Conservation (phyloP, 2,888 invertebrate genomes). For the Polymixis lichenea region DNA sequence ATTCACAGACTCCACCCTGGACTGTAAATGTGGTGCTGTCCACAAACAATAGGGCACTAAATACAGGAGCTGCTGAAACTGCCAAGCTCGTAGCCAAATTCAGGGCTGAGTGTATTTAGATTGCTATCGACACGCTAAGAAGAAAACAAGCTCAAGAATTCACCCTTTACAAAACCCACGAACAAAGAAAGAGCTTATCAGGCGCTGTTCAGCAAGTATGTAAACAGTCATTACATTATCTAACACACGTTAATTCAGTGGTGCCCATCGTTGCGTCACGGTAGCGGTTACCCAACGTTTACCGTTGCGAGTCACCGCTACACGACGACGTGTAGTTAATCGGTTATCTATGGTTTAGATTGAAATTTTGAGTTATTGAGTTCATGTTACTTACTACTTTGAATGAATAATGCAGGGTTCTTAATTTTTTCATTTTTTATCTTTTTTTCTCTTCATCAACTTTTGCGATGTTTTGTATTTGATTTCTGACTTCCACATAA, state of each 20-base stretch:
- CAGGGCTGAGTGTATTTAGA: too few relatives aligned
- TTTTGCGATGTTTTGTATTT: background rate
- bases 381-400: background rate
- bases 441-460: too few relatives aligned
- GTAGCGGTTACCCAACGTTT: conserved; percentile 55
- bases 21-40: too few relatives aligned
- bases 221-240: conserved; percentile 59
- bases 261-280: conserved; percentile 51
- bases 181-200: conserved; percentile 36
- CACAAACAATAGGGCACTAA: too few relatives aligned
- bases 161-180: background rate
- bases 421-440: conserved; percentile 3
- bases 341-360: conserved; percentile 48
- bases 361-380: conserved; percentile 43
- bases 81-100: too few relatives aligned
- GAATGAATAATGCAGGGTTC: conserved; percentile 25
- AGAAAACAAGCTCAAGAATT: too few relatives aligned
- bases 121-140: too few relatives aligned
- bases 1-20: too few relatives aligned
- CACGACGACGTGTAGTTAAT: conserved; percentile 58
- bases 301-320: conserved; percentile 49
- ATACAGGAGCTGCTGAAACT: too few relatives aligned
- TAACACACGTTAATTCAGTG: conserved; percentile 34
- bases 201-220: conserved; percentile 44
- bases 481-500: too few relatives aligned